Percentiles rank a stretch among this genome's conserved stretches.
phyloP scores from a whole-genome alignment of 2,888 invertebrate genomes.

The Nomada goodeniana region DNA sequence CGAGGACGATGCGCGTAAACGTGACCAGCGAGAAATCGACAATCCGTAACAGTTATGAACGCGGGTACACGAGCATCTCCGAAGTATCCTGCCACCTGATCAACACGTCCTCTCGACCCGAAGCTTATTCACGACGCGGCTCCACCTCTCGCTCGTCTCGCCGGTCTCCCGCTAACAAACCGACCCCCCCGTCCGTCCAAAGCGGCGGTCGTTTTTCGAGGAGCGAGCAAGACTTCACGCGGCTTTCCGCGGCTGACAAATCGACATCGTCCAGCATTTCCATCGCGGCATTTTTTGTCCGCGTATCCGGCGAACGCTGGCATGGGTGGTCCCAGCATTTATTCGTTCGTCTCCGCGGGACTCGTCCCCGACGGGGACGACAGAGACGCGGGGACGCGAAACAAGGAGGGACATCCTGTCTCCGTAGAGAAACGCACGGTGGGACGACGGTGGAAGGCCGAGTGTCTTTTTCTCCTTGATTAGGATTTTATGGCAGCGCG shows the following conservation, averaged over 20 bases:
- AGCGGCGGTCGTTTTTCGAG: background rate
- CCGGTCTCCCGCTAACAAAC: background rate
- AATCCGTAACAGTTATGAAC: too few relatives aligned
- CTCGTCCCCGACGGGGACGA: constrained; percentile 34
- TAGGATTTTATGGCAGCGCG: constrained; percentile 67
- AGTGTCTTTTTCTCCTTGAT: constrained; percentile 50
- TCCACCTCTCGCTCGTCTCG: background rate
- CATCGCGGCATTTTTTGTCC: constrained; percentile 64
- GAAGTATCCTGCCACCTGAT: background rate
- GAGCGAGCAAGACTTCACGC: constrained; percentile 46
- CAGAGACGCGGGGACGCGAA: constrained; percentile 9
- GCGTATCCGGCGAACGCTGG: constrained; percentile 41
- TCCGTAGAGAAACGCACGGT: background rate
- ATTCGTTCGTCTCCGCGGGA: constrained; percentile 65
- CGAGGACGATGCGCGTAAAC: too few relatives aligned
- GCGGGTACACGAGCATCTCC: background rate
- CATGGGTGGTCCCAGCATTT: constrained; percentile 68
- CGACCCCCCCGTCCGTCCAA: background rate
- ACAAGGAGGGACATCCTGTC: background rate
- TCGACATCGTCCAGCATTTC: constrained; percentile 59
- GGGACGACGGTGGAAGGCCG: background rate
- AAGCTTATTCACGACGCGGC: background rate
- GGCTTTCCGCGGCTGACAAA: constrained; percentile 67
- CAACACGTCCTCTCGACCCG: background rate
- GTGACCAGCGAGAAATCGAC: too few relatives aligned